phyloP scores from a whole-genome alignment of 2,888 invertebrate species.

The Drosophila vallismaia region DNA sequence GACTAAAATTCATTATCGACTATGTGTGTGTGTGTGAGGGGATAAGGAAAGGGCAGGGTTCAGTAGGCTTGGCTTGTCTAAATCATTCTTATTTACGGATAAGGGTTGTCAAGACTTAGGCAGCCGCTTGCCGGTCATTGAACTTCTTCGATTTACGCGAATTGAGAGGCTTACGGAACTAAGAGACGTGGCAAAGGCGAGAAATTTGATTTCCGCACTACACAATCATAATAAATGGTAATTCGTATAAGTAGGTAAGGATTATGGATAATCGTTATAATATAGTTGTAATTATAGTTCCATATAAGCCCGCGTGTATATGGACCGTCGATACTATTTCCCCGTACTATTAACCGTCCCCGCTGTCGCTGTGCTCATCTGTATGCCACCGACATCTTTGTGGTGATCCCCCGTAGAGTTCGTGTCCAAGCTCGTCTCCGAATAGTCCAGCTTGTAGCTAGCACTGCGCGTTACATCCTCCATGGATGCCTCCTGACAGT shows the following conservation, averaged over 20 bases:
- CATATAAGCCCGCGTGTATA: slow-evolving; percentile 36
- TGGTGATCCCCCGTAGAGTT: slow-evolving; percentile 38
- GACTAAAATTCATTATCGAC: slow-evolving; percentile 50
- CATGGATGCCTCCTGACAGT: slow-evolving; percentile 95
- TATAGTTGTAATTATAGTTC: slow-evolving; percentile 56
- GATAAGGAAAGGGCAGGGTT: background rate
- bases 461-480: slow-evolving; percentile 94
- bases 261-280: slow-evolving; percentile 55
- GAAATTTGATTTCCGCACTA: slow-evolving; percentile 81
- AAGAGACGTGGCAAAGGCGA: slow-evolving; percentile 71
- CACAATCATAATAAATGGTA: slow-evolving; percentile 68
- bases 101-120: slow-evolving; percentile 51
- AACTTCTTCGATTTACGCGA: slow-evolving; percentile 48
- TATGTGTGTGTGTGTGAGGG: slow-evolving; percentile 29
- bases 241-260: slow-evolving; percentile 70
- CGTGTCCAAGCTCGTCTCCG: slow-evolving; percentile 66
- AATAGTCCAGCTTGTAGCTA: slow-evolving; percentile 88
- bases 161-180: slow-evolving; percentile 69
- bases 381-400: slow-evolving; percentile 56
- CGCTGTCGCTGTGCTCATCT: slow-evolving; percentile 52
- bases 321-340: slow-evolving; percentile 52
- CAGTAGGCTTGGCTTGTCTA: slow-evolving; percentile 19
- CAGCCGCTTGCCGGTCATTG: slow-evolving; percentile 31
- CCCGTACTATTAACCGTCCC: slow-evolving; percentile 57
- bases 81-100: slow-evolving; percentile 37